These are phyloP conservation scores for Lithophane semibrunnea DNA, from an alignment of 2,888 invertebrate genomes.

Conservation along the genomic window DNA sequence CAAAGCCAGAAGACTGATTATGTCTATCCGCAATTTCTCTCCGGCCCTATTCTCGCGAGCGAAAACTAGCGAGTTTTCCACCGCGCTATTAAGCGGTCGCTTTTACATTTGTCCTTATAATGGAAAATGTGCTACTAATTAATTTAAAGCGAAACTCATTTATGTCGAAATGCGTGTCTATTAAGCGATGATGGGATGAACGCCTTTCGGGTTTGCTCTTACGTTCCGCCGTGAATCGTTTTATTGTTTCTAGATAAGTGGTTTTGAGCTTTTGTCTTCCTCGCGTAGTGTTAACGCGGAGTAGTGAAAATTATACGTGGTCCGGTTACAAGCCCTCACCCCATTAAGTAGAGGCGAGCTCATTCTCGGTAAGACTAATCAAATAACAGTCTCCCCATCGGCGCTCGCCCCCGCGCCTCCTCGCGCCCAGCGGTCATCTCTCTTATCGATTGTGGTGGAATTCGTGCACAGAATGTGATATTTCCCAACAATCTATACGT, in stretches of 20 bases:
- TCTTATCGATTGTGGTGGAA: slow-evolving; percentile 91
- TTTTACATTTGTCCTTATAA: slow-evolving; percentile 91
- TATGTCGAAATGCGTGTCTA: slow-evolving; percentile 90
- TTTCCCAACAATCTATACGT: slow-evolving; percentile 86
- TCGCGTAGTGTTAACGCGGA: slow-evolving; percentile 57
- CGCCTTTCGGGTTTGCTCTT: slow-evolving; percentile 82
- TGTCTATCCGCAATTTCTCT: slow-evolving; percentile 91
- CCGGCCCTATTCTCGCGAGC: slow-evolving; percentile 89
- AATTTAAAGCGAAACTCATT: slow-evolving; percentile 90
- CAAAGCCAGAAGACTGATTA: slow-evolving; percentile 91
- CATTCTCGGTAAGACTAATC: slow-evolving; percentile 91
- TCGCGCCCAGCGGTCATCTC: slow-evolving; percentile 90
- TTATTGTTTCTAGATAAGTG: slow-evolving; percentile 82
- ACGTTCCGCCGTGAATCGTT: slow-evolving; percentile 76
- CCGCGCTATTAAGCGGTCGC: slow-evolving; percentile 90
- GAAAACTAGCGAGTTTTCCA: slow-evolving; percentile 91
- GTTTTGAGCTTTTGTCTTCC: slow-evolving; percentile 78
- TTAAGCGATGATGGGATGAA: slow-evolving; percentile 88
- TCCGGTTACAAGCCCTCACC: slow-evolving; percentile 90
- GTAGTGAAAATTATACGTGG: slow-evolving; percentile 87
- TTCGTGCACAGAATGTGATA: slow-evolving; percentile 90
- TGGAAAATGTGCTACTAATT: slow-evolving; percentile 91
- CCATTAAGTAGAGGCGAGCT: slow-evolving; percentile 90
- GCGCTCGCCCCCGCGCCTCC: slow-evolving; percentile 73
- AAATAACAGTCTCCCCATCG: slow-evolving; percentile 90